Evolutionary conservation across 2,888 invertebrate species (phyloP).

Genomic region (Trichogramma dendrolimi): DNA sequence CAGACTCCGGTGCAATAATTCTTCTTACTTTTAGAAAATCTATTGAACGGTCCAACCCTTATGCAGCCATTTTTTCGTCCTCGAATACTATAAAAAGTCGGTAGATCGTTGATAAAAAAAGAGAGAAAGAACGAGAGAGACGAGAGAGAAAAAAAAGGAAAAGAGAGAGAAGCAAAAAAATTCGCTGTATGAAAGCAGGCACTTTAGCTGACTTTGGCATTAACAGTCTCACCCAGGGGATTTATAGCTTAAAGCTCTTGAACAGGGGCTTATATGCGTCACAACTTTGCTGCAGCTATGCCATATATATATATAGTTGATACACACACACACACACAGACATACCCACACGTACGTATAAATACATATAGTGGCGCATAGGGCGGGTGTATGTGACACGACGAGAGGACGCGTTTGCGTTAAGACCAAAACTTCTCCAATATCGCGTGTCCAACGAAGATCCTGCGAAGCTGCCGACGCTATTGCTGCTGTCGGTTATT

Average conservation of each 20-base stretch:
- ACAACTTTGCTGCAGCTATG: slow-evolving; percentile 9
- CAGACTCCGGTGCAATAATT: too few relatives aligned
- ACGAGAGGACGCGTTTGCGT: slow-evolving; percentile 28
- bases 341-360: too few relatives aligned
- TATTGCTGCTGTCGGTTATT: slow-evolving; percentile 40
- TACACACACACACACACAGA: background rate
- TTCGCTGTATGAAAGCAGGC: too few relatives aligned
- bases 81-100: too few relatives aligned
- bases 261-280: slow-evolving; percentile 31
- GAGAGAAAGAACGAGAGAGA: background rate
- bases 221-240: slow-evolving; percentile 42
- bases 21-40: too few relatives aligned
- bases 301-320: too few relatives aligned
- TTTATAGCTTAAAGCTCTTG: slow-evolving; percentile 43
- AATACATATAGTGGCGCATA: too few relatives aligned
- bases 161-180: background rate
- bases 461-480: slow-evolving; percentile 20
- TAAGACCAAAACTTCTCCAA: slow-evolving; percentile 43
- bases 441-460: slow-evolving; percentile 32
- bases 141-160: slow-evolving; percentile 23
- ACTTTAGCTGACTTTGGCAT: slow-evolving; percentile 44
- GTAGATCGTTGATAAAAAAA: too few relatives aligned
- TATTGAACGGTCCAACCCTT: too few relatives aligned
- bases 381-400: slow-evolving; percentile 12
- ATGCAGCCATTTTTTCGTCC: too few relatives aligned